Evolutionary conservation across 1,140 invertebrate species (phyloP), one percentile per base, ranked within the genome.

Genomic region (Cydia amplana): DNA sequence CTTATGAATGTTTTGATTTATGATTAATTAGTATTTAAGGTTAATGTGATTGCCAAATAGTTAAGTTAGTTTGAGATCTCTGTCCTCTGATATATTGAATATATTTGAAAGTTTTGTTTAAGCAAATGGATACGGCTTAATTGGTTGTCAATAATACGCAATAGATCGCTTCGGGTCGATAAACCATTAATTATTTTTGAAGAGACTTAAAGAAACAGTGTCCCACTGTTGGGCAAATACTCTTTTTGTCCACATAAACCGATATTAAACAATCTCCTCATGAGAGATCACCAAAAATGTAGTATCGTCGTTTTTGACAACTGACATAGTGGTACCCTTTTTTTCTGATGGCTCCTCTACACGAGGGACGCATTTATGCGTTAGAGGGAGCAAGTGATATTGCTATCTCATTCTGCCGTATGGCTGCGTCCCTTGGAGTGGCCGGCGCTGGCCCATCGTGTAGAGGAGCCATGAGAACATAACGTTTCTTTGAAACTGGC

Each of bases 1-100:
- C 7, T 67, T 78, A 77, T 79, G 63, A 77, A 55, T 67, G 9
- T 67, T 78, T 76, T 79, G 63, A 77, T 65, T 43, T 78, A 77
- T 79, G 63, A 77, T 65, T 43, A 1, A 40, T 76, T 16, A 77
- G 51, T 63, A 43, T n/a, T 43, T 25, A 51, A 32, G 4, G 1
- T 40, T 70, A 70, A 25, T 3, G 43, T 46, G 43, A 46, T 46
- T 70, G 65, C 65, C 65, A 70, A 70, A 70, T 40, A 28, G 3
- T 2, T 28, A 25, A 20, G 6, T 9, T 70, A 70, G 65, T 7
- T 70, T 20, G 16, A 40, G 63, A 65, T 65, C 12, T 43, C 6
- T 70, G 36, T n/a, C 16, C 23, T 40, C 4, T 36, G 28, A 32
- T 32, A 4, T 36, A n/a, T 18, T 16, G 3, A 18, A 40, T n/a